Evolutionary conservation across 1,140 invertebrate species (phyloP).

Genomic region (Cyphomyrmex costatus): DNA sequence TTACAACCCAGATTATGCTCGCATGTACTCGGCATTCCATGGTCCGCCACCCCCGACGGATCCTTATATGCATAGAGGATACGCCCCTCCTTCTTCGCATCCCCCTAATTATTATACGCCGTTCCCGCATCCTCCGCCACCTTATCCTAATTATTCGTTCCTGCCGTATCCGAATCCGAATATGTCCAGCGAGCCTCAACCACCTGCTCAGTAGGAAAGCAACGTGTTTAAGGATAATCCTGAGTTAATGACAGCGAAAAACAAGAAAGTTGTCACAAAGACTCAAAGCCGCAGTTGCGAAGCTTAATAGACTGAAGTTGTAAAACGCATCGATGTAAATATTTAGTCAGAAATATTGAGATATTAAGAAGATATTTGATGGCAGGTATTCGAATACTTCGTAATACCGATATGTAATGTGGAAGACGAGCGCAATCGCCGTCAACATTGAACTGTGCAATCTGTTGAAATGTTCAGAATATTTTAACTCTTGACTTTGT

Average conservation of each 20-base stretch:
- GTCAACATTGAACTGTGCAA: constrained; percentile 78
- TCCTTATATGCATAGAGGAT: constrained; percentile 85
- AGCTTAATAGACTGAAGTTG: constrained; percentile 83
- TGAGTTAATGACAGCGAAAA: constrained; percentile 49
- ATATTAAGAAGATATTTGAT: constrained; percentile 71
- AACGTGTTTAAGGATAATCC: constrained; percentile 56
- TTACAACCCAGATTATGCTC: constrained; percentile 85
- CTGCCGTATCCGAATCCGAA: constrained; percentile 84
- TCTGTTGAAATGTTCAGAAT: constrained; percentile 76
- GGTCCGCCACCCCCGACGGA: constrained; percentile 84
- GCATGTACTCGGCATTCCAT: constrained; percentile 86
- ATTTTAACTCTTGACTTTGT: constrained; percentile 72
- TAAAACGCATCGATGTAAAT: constrained; percentile 83
- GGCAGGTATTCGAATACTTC: constrained; percentile 57
- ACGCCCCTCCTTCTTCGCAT: constrained; percentile 82
- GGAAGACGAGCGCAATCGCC: constrained; percentile 52
- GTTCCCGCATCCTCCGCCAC: constrained; percentile 85
- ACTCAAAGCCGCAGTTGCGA: constrained; percentile 74
- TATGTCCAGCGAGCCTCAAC: constrained; percentile 84
- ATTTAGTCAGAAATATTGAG: constrained; percentile 79
- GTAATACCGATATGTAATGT: constrained; percentile 38
- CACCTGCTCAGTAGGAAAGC: constrained; percentile 81
- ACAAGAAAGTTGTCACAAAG: constrained; percentile 53
- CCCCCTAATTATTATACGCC: constrained; percentile 85
- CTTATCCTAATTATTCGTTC: constrained; percentile 86